Conservation (phyloP, 2,888 invertebrate genomes). For the Ophonus ardosiacus region DNA sequence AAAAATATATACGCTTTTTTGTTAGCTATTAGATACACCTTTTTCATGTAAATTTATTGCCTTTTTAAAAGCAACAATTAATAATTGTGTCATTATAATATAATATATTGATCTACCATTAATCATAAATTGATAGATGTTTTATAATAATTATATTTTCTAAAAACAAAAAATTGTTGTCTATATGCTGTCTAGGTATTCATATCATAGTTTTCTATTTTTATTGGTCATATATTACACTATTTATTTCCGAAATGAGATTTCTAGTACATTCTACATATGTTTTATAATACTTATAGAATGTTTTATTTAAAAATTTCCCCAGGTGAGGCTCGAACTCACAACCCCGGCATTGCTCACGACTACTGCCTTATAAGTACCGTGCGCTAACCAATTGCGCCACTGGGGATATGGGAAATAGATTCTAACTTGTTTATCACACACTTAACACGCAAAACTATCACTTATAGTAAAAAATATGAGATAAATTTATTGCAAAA, state of each 20-base stretch:
- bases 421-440: constrained; percentile 6
- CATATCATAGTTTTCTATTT: neutral
- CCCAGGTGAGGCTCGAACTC: constrained; percentile 99
- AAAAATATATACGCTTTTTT: neutral
- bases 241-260: neutral
- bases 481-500: too few relatives aligned
- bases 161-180: neutral
- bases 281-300: neutral
- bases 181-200: neutral
- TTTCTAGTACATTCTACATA: neutral
- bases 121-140: too few relatives aligned
- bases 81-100: too few relatives aligned
- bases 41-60: too few relatives aligned
- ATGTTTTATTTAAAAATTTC: constrained; percentile 77
- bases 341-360: constrained; percentile 99
- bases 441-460: neutral
- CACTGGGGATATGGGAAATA: constrained; percentile 88
- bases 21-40: neutral
- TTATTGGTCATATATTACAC: neutral
- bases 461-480: neutral
- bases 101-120: too few relatives aligned
- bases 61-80: too few relatives aligned
- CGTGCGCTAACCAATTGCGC: constrained; percentile 99
- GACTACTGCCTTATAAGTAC: constrained; percentile 99
- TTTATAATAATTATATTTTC: too few relatives aligned